Base-by-base conservation (phyloP, 2,113 vertebrate genomes). In the Rhea pennata region DNA sequence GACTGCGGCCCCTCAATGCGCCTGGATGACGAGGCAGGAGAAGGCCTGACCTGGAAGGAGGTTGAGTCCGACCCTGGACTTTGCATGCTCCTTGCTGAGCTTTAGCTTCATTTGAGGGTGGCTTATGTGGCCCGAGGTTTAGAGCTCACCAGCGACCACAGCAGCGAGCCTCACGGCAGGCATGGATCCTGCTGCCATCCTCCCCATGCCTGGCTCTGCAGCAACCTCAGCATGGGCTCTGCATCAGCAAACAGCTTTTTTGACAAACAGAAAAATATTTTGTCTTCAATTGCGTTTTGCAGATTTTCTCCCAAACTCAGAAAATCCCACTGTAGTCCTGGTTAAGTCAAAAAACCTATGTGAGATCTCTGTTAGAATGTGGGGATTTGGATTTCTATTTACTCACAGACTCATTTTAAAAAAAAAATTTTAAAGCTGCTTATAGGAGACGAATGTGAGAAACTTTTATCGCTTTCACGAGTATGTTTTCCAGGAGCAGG, bases 351-450 rank as follows among this genome's bases (percentile, higher is more conserved):
- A 39, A 74, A 50, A 36, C 15, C 6, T 0, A 7, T 62, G 10
- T 81, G 70, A 66, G 23, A 78, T 36, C 79, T 81, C 83, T 83
- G 80, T 42, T 69, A 2, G 0, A 85, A 26, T 71, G 53, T 72
- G 13, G 29, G 42, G 53, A 48, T 90, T 86, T 48, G 58, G 50
- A 19, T 19, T 62, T 69, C 48, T 81, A 81, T 56, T 90, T 91
- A 59, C 10, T 2, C 2, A 2, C 50, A 59, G n/a, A 69, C 33
- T 88, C 0, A 0, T 36, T 72, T 53, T 29, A 27, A 89, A 92
- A 93, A 27, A 88, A 86, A 84, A 93, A 22, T 69, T 69, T 78
- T 69, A 67, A 84, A 91, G 93, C 87, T 78, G 84, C 77, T 92
- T 72, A 79, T 1, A 53, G 80, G 21, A 87, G 14, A 59, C 0